Percentiles rank a stretch among this genome's conserved stretches.
phyloP scores from a whole-genome alignment of 1,140 invertebrate species.

The Diabrotica undecimpunctata region DNA sequence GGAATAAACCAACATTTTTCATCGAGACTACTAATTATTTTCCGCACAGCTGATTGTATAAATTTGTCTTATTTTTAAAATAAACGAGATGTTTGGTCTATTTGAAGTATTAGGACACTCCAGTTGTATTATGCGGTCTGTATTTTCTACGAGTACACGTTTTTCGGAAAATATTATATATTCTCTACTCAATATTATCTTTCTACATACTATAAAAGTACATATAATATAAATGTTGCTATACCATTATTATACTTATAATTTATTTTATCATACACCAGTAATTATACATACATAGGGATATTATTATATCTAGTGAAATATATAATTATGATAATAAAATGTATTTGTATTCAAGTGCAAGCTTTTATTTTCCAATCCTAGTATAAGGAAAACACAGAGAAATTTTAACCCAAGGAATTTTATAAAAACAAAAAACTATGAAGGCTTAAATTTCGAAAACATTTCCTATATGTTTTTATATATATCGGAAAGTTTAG shows the following conservation, averaged over 20 bases:
- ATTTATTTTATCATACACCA: conserved; percentile 49
- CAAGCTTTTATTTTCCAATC: conserved; percentile 2
- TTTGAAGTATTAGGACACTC: too few relatives aligned
- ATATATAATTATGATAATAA: conserved; percentile 49
- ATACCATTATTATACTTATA: conserved; percentile 46
- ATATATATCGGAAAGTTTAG: too few relatives aligned
- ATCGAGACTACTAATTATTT: background rate
- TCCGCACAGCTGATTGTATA: background rate
- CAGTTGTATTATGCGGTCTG: conserved; percentile 34
- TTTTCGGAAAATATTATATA: conserved; percentile 46
- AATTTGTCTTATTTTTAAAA: conserved; percentile 14
- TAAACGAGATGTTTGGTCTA: too few relatives aligned
- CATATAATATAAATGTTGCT: conserved; percentile 46
- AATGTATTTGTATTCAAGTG: conserved; percentile 49
- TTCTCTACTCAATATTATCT: conserved; percentile 47
- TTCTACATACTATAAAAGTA: conserved; percentile 47
- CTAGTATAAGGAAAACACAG: too few relatives aligned
- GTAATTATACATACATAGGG: conserved; percentile 47
- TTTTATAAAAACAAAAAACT: too few relatives aligned
- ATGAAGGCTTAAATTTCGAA: too few relatives aligned
- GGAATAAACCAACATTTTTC: too few relatives aligned
- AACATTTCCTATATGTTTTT: too few relatives aligned
- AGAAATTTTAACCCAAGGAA: too few relatives aligned
- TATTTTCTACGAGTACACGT: conserved; percentile 50
- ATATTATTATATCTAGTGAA: conserved; percentile 50